These are phyloP conservation scores for Python bivittatus DNA, from an alignment of 2,113 vertebrate genomes.

Conservation along the genomic window DNA sequence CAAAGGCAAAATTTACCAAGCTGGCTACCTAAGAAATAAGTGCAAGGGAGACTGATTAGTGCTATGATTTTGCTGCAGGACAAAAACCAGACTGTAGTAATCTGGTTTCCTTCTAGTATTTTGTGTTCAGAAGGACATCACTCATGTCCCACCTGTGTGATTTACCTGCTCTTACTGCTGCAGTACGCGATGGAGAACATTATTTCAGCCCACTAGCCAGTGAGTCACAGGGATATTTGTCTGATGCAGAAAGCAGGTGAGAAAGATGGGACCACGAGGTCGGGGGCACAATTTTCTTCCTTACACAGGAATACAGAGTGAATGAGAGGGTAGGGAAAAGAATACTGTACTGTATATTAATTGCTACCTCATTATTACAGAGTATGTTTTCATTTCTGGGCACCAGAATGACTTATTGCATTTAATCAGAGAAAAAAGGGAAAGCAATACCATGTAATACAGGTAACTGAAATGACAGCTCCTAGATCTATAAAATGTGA, in stretches of 20 bases:
- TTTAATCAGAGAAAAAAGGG: neutral
- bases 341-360: neutral
- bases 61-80: constrained; percentile 5
- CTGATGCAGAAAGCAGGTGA: neutral
- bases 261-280: neutral
- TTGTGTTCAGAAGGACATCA: constrained; percentile 23
- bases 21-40: neutral
- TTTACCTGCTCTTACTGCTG: constrained; percentile 16
- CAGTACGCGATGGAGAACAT: constrained; percentile 26
- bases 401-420: neutral
- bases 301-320: too few species aligned
- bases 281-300: neutral
- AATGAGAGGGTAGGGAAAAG: neutral
- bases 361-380: constrained; percentile 1
- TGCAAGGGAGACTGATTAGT: neutral
- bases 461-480: neutral
- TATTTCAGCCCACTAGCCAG: constrained; percentile 1
- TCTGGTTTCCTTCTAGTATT: constrained; percentile 28
- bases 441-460: neutral
- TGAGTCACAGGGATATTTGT: constrained; percentile 12
- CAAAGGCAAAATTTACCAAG: neutral
- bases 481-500: neutral
- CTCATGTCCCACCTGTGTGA: constrained; percentile 18
- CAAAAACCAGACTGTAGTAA: constrained; percentile 10
- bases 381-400: neutral